Evolutionary conservation across 37 sponge, comb jelly and placozoan genomes (phyloP).

Genomic region (Oopsacas minuta): DNA sequence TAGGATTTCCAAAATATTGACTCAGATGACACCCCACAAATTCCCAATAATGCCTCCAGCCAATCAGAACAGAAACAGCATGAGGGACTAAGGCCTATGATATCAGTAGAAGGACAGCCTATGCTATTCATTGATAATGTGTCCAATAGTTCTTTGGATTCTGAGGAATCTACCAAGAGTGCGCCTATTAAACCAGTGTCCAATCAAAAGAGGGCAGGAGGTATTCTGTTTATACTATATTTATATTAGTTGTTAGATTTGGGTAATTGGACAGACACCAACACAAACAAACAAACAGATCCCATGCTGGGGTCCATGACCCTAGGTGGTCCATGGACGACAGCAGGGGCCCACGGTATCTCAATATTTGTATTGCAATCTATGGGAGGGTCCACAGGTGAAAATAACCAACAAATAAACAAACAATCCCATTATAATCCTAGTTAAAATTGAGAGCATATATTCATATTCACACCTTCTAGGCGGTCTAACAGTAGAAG

Average conservation of each 20-base stretch:
- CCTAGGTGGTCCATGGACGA: no score
- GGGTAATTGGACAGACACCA: no score
- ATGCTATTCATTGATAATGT: neutral
- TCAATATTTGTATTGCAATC: no score
- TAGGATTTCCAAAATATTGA: neutral
- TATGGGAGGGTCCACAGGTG: no score
- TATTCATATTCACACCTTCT: neutral
- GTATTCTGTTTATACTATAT: no score
- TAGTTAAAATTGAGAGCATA: neutral
- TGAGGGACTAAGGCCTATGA: neutral
- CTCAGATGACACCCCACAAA: neutral
- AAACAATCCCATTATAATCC: neutral
- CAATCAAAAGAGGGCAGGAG: constrained; percentile 11
- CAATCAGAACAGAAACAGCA: no score
- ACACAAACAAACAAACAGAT: no score
- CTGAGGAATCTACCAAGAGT: neutral
- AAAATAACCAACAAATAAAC: no score
- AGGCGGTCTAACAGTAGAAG: neutral
- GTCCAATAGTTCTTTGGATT: neutral
- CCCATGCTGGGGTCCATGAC: no score
- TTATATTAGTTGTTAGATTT: no score
- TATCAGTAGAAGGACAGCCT: neutral
- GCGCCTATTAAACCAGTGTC: neutral
- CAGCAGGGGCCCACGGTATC: no score
- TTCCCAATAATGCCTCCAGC: no score